These are phyloP conservation scores for Hofmannophila pseudospretella DNA, from an alignment of 2,888 invertebrate species.

Conservation along the genomic window DNA sequence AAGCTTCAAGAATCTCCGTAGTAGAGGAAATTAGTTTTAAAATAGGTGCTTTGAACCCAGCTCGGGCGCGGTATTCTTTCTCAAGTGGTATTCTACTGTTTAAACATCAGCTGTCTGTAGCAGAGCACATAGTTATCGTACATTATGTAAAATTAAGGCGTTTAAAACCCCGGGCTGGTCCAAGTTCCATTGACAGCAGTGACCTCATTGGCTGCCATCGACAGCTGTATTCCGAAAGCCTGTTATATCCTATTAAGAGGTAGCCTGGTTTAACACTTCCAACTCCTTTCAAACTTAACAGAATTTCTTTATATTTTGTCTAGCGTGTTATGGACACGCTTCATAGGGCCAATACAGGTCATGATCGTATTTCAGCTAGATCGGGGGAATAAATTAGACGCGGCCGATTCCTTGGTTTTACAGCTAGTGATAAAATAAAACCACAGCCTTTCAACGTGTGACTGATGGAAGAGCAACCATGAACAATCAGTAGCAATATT, in stretches of 20 bases:
- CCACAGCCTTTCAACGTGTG: too few relatives aligned
- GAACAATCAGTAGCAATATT: too few relatives aligned
- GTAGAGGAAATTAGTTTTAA: conserved; percentile 13
- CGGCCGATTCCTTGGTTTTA: too few relatives aligned
- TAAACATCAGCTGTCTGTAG: conserved; percentile 7
- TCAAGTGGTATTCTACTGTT: conserved; percentile 1
- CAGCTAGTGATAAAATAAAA: too few relatives aligned
- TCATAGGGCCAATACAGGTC: too few relatives aligned
- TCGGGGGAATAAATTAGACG: too few relatives aligned
- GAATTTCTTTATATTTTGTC: too few relatives aligned
- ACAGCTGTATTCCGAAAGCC: conserved; percentile 25
- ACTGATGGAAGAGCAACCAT: too few relatives aligned
- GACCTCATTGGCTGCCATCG: conserved; percentile 27
- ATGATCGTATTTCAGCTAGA: too few relatives aligned
- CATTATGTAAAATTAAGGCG: conserved; percentile 43
- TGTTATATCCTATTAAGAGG: conserved; percentile 2
- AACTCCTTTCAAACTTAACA: too few relatives aligned
- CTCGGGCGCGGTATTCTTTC: conserved; percentile 6
- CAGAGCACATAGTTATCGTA: conserved; percentile 20
- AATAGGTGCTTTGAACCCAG: conserved; percentile 13
- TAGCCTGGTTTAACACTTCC: too few relatives aligned
- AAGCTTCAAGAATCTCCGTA: background rate
- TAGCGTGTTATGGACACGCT: too few relatives aligned
- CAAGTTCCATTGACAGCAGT: conserved; percentile 30
- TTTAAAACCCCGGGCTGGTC: conserved; percentile 23